Conservation (phyloP, 2,113 vertebrate genomes). For the Oxyura jamaicensis region DNA sequence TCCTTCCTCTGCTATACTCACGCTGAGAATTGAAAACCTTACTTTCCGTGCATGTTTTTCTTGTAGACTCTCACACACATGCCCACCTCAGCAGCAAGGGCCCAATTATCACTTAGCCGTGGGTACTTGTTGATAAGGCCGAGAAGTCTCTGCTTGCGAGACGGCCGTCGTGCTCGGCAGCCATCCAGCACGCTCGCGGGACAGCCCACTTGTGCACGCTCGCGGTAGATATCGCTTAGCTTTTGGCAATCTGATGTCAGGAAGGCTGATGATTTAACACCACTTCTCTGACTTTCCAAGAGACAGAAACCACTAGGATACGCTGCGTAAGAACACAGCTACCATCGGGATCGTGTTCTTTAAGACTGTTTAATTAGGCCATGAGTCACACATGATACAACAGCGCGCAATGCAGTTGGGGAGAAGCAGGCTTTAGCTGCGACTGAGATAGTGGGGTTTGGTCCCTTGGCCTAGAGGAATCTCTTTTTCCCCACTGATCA, state of each 20-base stretch:
- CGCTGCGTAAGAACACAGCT: background rate
- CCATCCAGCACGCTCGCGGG: background rate
- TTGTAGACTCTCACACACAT: background rate
- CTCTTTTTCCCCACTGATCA: background rate
- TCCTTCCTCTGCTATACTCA: background rate
- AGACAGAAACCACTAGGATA: slow-evolving; percentile 19
- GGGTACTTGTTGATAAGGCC: background rate
- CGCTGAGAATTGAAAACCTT: background rate
- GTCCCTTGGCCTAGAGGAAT: background rate
- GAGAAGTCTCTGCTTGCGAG: background rate
- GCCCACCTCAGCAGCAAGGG: background rate
- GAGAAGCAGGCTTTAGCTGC: background rate
- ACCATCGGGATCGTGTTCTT: background rate
- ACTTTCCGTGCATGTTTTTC: background rate
- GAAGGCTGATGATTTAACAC: slow-evolving; percentile 20
- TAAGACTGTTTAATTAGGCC: slow-evolving; percentile 13
- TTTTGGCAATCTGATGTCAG: background rate
- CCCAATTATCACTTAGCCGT: background rate
- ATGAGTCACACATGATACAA: background rate
- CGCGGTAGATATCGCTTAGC: background rate
- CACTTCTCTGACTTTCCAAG: background rate
- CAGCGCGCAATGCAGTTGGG: background rate
- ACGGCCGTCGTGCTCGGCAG: background rate
- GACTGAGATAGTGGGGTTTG: background rate
- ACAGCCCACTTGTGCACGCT: background rate